Evolutionary conservation across 1,140 invertebrate genomes (phyloP), one percentile per base, ranked within the genome.

Genomic region (Subanguina moxae): DNA sequence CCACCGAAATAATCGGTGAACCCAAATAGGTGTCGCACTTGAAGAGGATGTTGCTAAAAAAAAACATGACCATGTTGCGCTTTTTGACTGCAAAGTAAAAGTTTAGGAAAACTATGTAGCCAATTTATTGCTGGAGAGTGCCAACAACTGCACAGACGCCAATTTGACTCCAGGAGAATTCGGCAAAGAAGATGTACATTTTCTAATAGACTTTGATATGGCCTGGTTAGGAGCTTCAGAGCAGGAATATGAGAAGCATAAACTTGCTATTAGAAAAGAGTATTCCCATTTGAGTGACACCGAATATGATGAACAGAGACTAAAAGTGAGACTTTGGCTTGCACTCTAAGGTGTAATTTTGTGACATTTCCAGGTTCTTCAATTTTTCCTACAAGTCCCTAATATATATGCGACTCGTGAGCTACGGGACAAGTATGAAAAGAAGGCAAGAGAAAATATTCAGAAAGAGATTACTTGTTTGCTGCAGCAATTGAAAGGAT

Each of bases 331-430:
- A 11, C 11, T 38, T 38, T 38, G 3, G 32, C 3, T 38, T 5
- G 11, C 3, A 38, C 3, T 38, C n/a, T 38, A 38, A 38, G 32
- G 3, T 38, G 3, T 38, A 38, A 38, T 38, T 38, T n/a, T 45
- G 11, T 45, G 23, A 3, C 3, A 64, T 27, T 73, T 83, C 59
- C 74, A 88, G 87, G 85, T 88, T 58, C 78, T 88, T 45, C 86
- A 87, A 77, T 87, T 85, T 68, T 88, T 88, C 72, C 76, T 88
- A 65, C 86, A 86, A 78, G 87, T 88, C 65, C 88, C 88, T 52
- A 88, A 88, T 74, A 88, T 88, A 75, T 88, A 86, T 83, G 87
- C 87, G 30, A 88, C 87, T 1, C 84, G 86, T 73, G 84, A 85
- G 72, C 87, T 88, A 73, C 84, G 87, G 25, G 85, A 86, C 25